Evolutionary conservation across 2,888 invertebrate genomes (phyloP).

Genomic region (Sialis fuliginosa): DNA sequence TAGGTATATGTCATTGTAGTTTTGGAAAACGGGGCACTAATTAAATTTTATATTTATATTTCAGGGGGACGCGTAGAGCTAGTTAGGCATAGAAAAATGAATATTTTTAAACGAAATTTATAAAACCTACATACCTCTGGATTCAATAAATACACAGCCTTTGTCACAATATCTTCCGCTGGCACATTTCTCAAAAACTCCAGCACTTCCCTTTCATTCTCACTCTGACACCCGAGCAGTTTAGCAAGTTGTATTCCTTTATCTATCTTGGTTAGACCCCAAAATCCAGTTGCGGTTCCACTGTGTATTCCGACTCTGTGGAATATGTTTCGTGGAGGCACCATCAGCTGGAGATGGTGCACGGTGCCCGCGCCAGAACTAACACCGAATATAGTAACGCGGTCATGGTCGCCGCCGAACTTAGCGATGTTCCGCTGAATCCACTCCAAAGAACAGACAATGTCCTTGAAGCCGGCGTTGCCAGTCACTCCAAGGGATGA

Average conservation of each 20-base stretch:
- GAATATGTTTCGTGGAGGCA: not conserved
- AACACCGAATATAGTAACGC: not conserved
- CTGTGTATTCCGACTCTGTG: not conserved
- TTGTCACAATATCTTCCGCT: not conserved
- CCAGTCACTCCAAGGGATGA: not conserved
- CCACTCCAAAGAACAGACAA: not conserved
- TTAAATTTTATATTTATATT: too few species aligned
- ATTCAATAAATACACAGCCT: not conserved
- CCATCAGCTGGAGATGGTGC: not conserved
- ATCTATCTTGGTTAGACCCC: not conserved
- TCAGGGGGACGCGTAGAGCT: too few species aligned
- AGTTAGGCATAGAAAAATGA: too few species aligned
- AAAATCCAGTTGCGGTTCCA: not conserved
- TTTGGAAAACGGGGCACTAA: too few species aligned
- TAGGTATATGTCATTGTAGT: too few species aligned
- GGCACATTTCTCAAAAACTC: not conserved
- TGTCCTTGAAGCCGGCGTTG: not conserved
- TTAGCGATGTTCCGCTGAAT: not conserved
- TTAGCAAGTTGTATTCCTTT: not conserved
- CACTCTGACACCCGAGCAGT: not conserved
- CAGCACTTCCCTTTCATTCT: not conserved
- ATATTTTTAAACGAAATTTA: too few species aligned
- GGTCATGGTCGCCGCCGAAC: not conserved
- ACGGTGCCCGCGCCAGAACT: not conserved
- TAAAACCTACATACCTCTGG: too few species aligned